A percentile compares a stretch with the other conserved stretches of the same genome.
Evolutionary conservation across 2,888 invertebrate species (phyloP).

Genomic region (Harpagoxenus sublaevis): DNA sequence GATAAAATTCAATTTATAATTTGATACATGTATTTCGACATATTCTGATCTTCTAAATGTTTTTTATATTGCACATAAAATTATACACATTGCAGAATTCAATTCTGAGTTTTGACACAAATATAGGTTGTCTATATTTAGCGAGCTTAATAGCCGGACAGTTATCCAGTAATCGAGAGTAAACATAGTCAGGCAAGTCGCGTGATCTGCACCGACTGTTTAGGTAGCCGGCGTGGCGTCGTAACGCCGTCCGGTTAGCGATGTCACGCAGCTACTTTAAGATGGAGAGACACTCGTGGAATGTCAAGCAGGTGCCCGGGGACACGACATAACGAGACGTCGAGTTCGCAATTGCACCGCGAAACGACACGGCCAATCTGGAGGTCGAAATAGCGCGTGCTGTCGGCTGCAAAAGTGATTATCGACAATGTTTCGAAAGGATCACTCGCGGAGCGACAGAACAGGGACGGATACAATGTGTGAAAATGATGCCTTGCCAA

Average conservation of each 20-base stretch:
- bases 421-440: conserved; percentile 31
- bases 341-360: conserved; percentile 42
- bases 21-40: not conserved
- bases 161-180: conserved; percentile 9
- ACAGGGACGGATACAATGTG: not conserved
- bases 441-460: not conserved
- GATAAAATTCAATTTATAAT: not conserved
- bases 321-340: conserved; percentile 57
- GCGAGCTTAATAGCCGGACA: not conserved
- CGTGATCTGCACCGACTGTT: conserved; percentile 37
- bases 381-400: conserved; percentile 54
- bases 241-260: conserved; percentile 36
- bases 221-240: conserved; percentile 28
- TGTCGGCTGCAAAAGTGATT: conserved; percentile 63
- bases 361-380: conserved; percentile 40
- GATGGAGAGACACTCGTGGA: conserved; percentile 30
- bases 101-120: not conserved
- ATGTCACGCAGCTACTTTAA: conserved; percentile 44
- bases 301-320: conserved; percentile 53
- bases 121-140: not conserved
- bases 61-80: not conserved
- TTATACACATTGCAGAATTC: not conserved
- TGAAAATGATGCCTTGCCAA: not conserved
- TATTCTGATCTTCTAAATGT: not conserved
- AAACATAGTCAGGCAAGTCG: conserved; percentile 28